Evolutionary conservation across 2,113 vertebrate genomes (phyloP).

Genomic region (Lates calcarifer): DNA sequence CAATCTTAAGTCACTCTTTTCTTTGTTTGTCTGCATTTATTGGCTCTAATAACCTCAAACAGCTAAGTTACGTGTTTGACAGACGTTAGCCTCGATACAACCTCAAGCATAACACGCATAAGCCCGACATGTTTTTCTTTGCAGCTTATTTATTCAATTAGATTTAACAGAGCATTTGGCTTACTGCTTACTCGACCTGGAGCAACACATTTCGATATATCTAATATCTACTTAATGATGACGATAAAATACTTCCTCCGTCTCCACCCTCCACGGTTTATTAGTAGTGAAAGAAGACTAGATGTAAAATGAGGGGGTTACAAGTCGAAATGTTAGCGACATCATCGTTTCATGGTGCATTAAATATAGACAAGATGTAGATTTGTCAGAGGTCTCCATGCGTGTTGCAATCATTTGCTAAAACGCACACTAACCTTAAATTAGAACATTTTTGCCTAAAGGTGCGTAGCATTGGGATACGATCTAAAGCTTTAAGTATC

Average conservation of each 20-base stretch:
- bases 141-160: rapidly evolving
- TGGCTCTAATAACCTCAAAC: not conserved
- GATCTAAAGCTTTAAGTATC: not conserved
- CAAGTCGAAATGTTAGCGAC: not conserved
- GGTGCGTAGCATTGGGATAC: not conserved
- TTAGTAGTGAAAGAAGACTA: not conserved
- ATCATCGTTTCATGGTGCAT: rapidly evolving
- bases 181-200: not conserved
- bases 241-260: not conserved
- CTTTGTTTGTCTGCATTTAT: not conserved
- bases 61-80: not conserved
- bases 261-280: not conserved
- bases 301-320: not conserved
- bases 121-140: not conserved
- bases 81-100: not conserved
- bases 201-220: too few relatives aligned
- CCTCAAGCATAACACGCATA: rapidly evolving
- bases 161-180: not conserved
- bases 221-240: too few relatives aligned
- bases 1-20: not conserved
- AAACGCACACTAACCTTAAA: not conserved
- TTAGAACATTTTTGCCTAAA: rapidly evolving
- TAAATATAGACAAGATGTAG: rapidly evolving
- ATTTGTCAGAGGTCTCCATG: not conserved
- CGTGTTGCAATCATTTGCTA: not conserved